A percentile compares a stretch with the other conserved stretches of the same genome.
Conservation (phyloP, 2,888 invertebrate species). For the Scaptomyza flava region DNA sequence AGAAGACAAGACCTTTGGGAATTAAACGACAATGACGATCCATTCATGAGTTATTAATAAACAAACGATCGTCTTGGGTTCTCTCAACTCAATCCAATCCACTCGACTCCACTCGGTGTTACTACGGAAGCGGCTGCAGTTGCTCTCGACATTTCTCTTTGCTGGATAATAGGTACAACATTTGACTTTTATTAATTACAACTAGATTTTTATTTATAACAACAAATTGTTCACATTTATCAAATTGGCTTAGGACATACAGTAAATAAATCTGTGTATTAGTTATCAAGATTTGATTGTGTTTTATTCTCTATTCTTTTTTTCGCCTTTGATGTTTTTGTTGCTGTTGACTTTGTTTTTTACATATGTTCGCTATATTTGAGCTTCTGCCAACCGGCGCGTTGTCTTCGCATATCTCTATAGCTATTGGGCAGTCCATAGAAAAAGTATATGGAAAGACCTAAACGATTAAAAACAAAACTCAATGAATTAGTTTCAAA, state of each 20-base stretch:
- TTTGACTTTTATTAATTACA: conserved; percentile 75
- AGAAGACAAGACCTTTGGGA: conserved; percentile 70
- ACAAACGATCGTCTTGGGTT: conserved; percentile 59
- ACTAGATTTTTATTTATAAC: conserved; percentile 75
- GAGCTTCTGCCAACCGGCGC: conserved; percentile 82
- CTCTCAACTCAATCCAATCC: conserved; percentile 8
- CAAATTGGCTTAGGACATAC: conserved; percentile 63
- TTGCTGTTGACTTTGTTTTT: conserved; percentile 13
- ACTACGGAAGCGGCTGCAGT: conserved; percentile 63
- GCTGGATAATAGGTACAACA: conserved; percentile 40
- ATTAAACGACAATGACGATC: conserved; percentile 72
- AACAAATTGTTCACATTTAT: conserved; percentile 75
- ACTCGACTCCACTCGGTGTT: conserved; percentile 27
- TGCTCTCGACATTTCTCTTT: conserved; percentile 61
- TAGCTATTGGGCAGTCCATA: conserved; percentile 87
- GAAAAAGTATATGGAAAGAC: conserved; percentile 89
- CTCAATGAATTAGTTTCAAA: conserved; percentile 33
- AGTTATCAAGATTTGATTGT: conserved; percentile 45
- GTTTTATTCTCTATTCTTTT: conserved; percentile 10
- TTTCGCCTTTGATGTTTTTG: conserved; percentile 14
- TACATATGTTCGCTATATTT: conserved; percentile 76
- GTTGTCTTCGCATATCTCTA: conserved; percentile 78
- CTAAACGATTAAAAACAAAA: conserved; percentile 83
- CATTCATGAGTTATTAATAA: conserved; percentile 71
- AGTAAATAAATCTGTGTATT: conserved; percentile 33